phyloP scores from a whole-genome alignment of 2,113 vertebrate species.

The Ictalurus punctatus region DNA sequence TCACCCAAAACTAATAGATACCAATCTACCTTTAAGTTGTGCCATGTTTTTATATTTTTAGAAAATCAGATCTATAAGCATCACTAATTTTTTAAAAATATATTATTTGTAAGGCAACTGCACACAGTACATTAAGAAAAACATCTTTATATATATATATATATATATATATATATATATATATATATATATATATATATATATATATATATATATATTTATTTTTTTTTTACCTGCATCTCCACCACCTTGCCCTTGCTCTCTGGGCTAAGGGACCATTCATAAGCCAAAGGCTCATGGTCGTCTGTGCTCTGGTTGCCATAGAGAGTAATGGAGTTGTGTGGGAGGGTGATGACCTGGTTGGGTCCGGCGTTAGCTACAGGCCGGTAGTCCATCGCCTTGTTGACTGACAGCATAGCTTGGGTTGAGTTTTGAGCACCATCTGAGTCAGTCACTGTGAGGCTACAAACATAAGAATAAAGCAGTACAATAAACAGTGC shows the following conservation, averaged over 20 bases:
- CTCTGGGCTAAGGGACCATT: constrained; percentile 93
- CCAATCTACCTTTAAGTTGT: neutral
- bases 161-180: no score
- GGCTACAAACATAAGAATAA: constrained; percentile 64
- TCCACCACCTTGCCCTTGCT: constrained; percentile 98
- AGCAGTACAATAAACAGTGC: no score
- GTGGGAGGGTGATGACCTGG: constrained; percentile 93
- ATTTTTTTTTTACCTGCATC: constrained; percentile 89
- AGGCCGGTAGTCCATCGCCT: constrained; percentile 93
- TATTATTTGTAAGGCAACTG: neutral
- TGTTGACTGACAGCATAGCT: constrained; percentile 86
- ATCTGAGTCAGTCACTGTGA: constrained; percentile 93
- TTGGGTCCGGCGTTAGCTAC: constrained; percentile 91
- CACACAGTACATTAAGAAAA: neutral
- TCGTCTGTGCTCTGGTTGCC: constrained; percentile 96
- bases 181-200: no score
- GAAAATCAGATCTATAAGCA: neutral
- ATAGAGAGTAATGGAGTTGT: constrained; percentile 86
- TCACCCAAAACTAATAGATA: neutral
- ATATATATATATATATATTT: no score
- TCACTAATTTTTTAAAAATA: neutral
- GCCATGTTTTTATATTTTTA: neutral
- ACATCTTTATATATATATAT: no score
- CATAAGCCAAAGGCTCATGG: constrained; percentile 88
- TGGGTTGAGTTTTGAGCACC: constrained; percentile 87